Evolutionary conservation across 1,140 invertebrate species (phyloP).

Genomic region (Drosophila trapezifrons): DNA sequence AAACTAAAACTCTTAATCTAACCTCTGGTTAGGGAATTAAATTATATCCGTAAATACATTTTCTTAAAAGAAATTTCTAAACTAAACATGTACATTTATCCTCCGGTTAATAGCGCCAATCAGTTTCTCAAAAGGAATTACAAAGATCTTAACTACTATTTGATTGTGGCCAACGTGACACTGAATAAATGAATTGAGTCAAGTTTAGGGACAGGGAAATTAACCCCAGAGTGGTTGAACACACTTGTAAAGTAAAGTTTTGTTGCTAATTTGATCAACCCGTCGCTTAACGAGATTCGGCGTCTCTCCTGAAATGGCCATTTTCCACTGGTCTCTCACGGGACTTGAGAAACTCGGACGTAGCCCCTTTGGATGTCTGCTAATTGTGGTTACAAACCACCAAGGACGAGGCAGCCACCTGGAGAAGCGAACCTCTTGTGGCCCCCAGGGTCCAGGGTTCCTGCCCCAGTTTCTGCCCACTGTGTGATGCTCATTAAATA

Average conservation of each 20-base stretch:
- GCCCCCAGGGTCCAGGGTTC: background rate
- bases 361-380: background rate
- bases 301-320: background rate
- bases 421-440: background rate
- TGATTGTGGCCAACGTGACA: slow-evolving; percentile 8
- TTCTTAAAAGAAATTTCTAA: background rate
- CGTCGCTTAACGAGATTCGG: slow-evolving; percentile 10
- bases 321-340: slow-evolving; percentile 4
- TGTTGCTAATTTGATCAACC: slow-evolving; percentile 19
- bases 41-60: too few species aligned
- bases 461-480: too few species aligned
- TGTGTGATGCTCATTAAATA: slow-evolving; percentile 14
- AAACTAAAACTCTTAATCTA: too few species aligned
- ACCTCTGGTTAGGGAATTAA: too few species aligned
- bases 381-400: slow-evolving; percentile 18
- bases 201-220: slow-evolving; percentile 1
- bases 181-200: background rate
- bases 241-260: slow-evolving; percentile 15
- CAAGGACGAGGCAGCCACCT: slow-evolving; percentile 6
- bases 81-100: background rate
- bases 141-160: background rate
- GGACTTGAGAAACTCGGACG: background rate
- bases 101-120: background rate
- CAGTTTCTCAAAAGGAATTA: background rate
- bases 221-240: background rate